A percentile compares a stretch with the other conserved stretches of the same genome.
These are phyloP conservation scores for Gymnothorax reevesii DNA, from an alignment of 2,797 vertebrate genomes.

Conservation along the genomic window DNA sequence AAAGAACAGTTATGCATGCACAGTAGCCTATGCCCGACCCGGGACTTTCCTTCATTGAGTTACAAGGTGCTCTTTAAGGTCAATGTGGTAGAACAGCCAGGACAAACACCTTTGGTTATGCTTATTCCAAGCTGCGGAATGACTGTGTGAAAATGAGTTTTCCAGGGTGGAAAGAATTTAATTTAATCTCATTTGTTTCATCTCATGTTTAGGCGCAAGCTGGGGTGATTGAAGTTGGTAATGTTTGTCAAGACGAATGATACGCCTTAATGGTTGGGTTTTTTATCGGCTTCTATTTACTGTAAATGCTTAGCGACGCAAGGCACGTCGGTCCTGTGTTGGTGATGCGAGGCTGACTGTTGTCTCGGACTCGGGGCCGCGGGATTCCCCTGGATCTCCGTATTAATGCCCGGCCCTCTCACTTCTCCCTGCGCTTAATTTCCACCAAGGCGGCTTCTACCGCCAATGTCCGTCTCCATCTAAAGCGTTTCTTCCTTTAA, in stretches of 20 bases:
- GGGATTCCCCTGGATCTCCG: conserved; percentile 61
- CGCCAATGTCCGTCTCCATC: conserved; percentile 38
- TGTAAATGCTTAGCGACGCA: neutral
- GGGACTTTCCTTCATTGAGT: neutral
- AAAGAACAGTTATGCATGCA: neutral
- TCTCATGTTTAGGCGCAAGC: neutral
- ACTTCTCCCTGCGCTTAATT: conserved; percentile 61
- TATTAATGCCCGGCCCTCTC: conserved; percentile 44
- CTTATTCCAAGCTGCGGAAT: neutral
- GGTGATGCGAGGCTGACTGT: conserved; percentile 25
- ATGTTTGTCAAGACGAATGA: neutral
- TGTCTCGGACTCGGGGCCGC: conserved; percentile 52
- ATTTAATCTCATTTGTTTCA: neutral
- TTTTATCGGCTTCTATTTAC: neutral
- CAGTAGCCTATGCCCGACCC: neutral
- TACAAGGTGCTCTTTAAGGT: neutral
- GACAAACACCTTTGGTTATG: neutral
- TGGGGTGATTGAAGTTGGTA: neutral
- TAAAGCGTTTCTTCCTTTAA: neutral
- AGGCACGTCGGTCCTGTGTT: conserved; percentile 37
- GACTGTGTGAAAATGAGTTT: neutral
- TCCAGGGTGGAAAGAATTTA: neutral
- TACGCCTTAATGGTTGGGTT: neutral
- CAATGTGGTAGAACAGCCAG: neutral
- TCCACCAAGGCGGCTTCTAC: conserved; percentile 51